Evolutionary conservation across 2,888 invertebrate genomes (phyloP), one percentile per base, ranked within the genome.

Genomic region (Sclerodermus sp.): DNA sequence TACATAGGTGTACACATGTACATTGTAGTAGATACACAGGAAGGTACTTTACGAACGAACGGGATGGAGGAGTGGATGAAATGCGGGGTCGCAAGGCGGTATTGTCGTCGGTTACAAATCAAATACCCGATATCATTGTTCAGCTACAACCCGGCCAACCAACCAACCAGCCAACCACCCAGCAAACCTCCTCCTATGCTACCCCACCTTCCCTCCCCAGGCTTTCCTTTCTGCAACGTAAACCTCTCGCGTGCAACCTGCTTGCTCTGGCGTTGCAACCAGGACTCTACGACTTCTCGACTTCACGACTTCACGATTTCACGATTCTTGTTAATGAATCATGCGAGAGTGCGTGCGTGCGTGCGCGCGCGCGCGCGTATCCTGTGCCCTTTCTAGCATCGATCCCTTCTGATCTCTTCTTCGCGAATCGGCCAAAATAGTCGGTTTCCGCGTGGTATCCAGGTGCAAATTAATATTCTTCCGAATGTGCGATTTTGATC

Each of bases 121-220:
- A 75, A 77, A 77, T 76, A 76, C 69, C 74, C 76, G 76, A 76
- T 77, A 77, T 77, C 74, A 75, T 76, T 76, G 77, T 76, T 76
- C 73, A 67, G 3, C 55, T 61, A 64, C 64, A 59, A 56, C 58
- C 62, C 60, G 60, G 58, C 62, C 58, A 61, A 55, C 46, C 60
- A 58, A 52, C 61, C 59, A 61, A 55, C 55, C 48, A 47, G 58
- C 62, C 58, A 61, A 55, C 46, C 60, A 58, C 51, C 61, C 59
- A 61, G 55, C 55, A 47, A 47, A 48, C 32, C 60, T 50, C 49
- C 23, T 18, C 16, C 50, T 44, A 18, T 37, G 12, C 42, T 30
- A 15, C 49, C 32, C 15, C 14, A n/a, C 15, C 42, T 18, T 15
- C 29, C 14, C n/a, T n/a, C n/a, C n/a, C n/a, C n/a, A n/a, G n/a